These are phyloP conservation scores for Lepeophtheirus salmonis DNA, from an alignment of 1,140 invertebrate species.

Conservation along the genomic window DNA sequence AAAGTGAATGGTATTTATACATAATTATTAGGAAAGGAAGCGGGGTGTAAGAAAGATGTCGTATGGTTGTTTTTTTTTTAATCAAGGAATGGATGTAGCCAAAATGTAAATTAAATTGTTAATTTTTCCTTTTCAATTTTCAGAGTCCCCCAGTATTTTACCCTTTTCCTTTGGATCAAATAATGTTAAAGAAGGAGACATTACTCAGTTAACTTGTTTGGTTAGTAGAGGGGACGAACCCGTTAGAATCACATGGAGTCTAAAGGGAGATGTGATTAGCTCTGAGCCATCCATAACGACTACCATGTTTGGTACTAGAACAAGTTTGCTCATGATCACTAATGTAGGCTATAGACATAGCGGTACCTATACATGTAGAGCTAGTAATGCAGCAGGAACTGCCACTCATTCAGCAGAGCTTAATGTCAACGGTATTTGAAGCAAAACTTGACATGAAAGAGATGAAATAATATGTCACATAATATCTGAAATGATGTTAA, in stretches of 20 bases:
- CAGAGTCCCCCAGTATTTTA: constrained; percentile 10
- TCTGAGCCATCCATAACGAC: constrained; percentile 5
- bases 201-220: constrained; percentile 24
- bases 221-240: constrained; percentile 22
- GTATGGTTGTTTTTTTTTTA: background rate
- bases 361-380: constrained; percentile 49
- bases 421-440: constrained; percentile 50
- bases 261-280: constrained; percentile 12
- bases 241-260: constrained; percentile 19
- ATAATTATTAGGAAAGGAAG: constrained; percentile 27
- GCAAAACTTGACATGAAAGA: constrained; percentile 1
- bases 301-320: constrained; percentile 16
- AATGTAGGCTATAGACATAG: constrained; percentile 21
- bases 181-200: constrained; percentile 48
- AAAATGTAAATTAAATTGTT: constrained; percentile 12
- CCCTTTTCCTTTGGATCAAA: constrained; percentile 31
- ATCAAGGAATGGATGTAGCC: background rate
- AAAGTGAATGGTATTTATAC: constrained; percentile 46
- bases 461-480: background rate
- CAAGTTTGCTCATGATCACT: constrained; percentile 37
- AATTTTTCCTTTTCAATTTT: constrained; percentile 1
- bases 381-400: constrained; percentile 42
- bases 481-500: background rate
- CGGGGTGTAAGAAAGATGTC: background rate
- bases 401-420: constrained; percentile 40